Base-by-base conservation (phyloP, 2,888 invertebrate genomes). In the Tetramorium bicarinatum region DNA sequence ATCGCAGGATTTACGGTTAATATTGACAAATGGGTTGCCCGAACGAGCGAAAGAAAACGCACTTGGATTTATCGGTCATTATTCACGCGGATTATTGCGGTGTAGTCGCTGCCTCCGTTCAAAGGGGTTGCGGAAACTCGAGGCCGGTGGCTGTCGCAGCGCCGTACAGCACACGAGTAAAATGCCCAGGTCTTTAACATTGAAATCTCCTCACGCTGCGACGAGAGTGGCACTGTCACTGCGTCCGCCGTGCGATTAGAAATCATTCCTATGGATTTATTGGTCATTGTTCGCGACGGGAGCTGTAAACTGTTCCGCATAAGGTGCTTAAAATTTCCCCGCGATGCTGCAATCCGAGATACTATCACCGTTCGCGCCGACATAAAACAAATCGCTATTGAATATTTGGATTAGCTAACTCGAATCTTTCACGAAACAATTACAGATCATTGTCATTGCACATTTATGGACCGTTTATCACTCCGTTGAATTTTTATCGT, bases 11-110 rank as follows among this genome's bases (percentile, higher is more conserved):
- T 89, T 80, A 71, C 29, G 69, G 82, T 82, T 83, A 88, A 89
- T 89, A 87, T 84, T 89, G 89, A 89, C 85, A 88, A 87, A 86
- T 88, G 88, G 85, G 18, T 25, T n/a, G 75, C 47, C 54, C 29
- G 72, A 75, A 66, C 67, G 67, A 67, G 21, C 38, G 72, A 71
- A 59, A 80, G 59, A 61, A 71, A 71, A 29, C 62, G 62, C 76
- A 38, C 38, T 59, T 38, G 79, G 44, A 80, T 80, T 80, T 80
- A 72, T 80, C 59, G 79, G 79, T 80, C 79, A 80, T 80, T 80
- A 80, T 80, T 80, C 79, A 80, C 72, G 47, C 72, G 72, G 72
- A 80, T 80, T 80, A 80, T 61, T 61, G 59, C 79, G 79, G 79
- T 66, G 21, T 47, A 85, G 72, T 83, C 84, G 72, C 75, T 67